Percentiles rank a stretch among this genome's conserved stretches.
Conservation (phyloP, 2,797 vertebrate genomes). For the Falco concolor region DNA sequence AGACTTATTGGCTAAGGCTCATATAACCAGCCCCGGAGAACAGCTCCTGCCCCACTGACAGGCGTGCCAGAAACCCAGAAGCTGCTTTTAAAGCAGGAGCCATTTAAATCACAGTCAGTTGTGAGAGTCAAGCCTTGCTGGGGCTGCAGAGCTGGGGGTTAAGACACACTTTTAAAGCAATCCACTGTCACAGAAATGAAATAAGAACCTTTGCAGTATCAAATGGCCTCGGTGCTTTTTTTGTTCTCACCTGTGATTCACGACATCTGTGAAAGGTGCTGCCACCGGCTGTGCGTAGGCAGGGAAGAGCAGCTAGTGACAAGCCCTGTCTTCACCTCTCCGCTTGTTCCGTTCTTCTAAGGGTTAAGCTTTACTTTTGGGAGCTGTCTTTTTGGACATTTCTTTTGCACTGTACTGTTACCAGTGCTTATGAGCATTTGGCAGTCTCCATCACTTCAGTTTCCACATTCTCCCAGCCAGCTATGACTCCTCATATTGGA, state of each 20-base stretch:
- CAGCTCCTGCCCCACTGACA: neutral
- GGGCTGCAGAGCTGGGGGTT: neutral
- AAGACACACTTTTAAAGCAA: neutral
- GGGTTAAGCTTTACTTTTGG: neutral
- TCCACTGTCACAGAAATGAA: neutral
- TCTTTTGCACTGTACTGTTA: neutral
- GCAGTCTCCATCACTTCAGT: neutral
- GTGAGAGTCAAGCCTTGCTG: neutral
- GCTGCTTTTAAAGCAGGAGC: neutral
- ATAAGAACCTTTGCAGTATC: neutral
- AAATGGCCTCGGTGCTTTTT: neutral
- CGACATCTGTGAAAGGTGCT: neutral
- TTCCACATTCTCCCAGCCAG: neutral
- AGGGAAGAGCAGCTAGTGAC: neutral
- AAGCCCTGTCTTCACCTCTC: neutral
- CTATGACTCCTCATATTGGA: neutral
- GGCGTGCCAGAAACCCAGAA: neutral
- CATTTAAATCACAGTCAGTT: neutral
- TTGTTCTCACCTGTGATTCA: accelerated
- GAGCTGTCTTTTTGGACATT: neutral
- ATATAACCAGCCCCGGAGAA: neutral
- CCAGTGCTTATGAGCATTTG: neutral
- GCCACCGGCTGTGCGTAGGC: neutral
- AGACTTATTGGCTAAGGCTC: neutral
- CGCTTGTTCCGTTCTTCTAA: neutral